These are phyloP conservation scores for Accipiter cooperii DNA, from an alignment of 2,113 vertebrate species.

Conservation along the genomic window DNA sequence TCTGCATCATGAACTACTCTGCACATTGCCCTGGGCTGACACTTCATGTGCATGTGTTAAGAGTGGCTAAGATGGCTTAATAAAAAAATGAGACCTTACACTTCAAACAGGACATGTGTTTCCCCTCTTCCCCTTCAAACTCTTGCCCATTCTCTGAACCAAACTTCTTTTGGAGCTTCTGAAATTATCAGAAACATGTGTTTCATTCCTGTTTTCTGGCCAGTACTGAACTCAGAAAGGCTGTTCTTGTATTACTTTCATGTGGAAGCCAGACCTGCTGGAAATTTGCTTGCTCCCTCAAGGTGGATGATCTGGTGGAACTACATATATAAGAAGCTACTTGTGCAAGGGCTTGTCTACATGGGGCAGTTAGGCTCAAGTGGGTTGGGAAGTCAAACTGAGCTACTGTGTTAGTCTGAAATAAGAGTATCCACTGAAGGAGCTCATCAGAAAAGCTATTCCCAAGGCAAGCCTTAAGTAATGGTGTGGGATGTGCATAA, in stretches of 20 bases:
- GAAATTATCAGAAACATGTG: conserved; percentile 39
- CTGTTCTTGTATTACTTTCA: conserved; percentile 7
- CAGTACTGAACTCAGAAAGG: not conserved
- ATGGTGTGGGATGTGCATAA: not conserved
- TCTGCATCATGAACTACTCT: not conserved
- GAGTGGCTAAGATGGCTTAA: conserved; percentile 4
- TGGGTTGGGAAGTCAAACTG: not conserved
- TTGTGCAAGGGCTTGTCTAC: not conserved
- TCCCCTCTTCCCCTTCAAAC: not conserved
- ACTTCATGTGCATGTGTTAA: not conserved
- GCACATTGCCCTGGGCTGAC: not conserved
- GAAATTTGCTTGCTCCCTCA: conserved; percentile 9
- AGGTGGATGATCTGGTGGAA: not conserved
- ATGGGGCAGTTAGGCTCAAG: not conserved
- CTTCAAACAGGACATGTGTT: conserved; percentile 12
- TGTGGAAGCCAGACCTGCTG: conserved; percentile 9
- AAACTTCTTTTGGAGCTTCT: conserved; percentile 30
- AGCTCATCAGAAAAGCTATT: not conserved
- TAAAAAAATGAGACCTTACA: conserved; percentile 12
- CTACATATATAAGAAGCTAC: not conserved
- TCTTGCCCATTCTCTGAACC: not conserved
- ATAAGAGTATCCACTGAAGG: not conserved
- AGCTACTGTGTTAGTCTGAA: not conserved
- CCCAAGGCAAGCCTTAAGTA: not conserved
- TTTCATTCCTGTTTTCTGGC: conserved; percentile 8